Percentiles rank a stretch among this genome's conserved stretches.
Conservation (phyloP, 2,113 vertebrate genomes). For the Sciurus niger region DNA sequence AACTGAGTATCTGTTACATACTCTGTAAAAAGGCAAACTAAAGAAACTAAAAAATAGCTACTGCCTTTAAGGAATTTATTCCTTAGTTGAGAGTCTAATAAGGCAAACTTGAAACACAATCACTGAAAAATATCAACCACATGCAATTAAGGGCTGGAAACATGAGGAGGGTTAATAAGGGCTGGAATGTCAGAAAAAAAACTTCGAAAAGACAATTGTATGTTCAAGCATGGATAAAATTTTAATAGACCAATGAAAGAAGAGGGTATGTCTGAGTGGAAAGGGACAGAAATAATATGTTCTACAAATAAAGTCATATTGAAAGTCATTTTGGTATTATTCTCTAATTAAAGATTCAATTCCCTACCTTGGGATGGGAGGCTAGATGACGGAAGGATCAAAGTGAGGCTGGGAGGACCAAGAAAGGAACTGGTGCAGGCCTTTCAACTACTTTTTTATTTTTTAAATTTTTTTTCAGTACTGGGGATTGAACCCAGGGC, state of each 20-base stretch:
- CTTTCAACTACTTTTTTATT: neutral
- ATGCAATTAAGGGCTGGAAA: neutral
- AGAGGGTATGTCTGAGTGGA: neutral
- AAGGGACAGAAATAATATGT: neutral
- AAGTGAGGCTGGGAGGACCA: neutral
- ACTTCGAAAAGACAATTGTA: neutral
- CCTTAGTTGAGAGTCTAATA: neutral
- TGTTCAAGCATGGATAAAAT: neutral
- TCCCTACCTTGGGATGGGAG: neutral
- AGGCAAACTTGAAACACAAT: neutral
- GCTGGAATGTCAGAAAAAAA: neutral
- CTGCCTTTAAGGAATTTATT: neutral
- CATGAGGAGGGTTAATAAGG: neutral
- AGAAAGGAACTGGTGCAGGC: neutral
- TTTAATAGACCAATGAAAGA: neutral
- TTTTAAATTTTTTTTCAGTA: no score
- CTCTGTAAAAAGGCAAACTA: neutral
- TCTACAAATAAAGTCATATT: neutral
- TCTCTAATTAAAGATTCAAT: neutral
- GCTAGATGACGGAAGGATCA: neutral
- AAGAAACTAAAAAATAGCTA: slow-evolving; percentile 6
- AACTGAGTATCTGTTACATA: neutral
- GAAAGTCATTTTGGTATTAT: neutral
- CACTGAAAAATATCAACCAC: neutral
- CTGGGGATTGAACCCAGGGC: no score